Base-by-base conservation (phyloP, 2,113 vertebrate species). In the Phaethon lepturus region DNA sequence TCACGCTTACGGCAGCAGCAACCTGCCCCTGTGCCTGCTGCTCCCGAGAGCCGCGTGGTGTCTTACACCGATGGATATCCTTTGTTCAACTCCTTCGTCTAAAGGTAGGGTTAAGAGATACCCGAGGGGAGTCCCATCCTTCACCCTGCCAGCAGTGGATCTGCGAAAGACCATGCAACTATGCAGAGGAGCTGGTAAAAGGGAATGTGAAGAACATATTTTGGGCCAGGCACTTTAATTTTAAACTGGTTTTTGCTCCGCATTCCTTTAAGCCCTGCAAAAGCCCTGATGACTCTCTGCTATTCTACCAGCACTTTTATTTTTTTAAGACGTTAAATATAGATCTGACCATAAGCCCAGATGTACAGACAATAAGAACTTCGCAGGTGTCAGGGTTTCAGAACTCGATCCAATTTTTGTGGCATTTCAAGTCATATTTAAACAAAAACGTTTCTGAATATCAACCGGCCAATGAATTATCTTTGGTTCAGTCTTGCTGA, bases 401-500 rank as follows among this genome's bases (percentile, higher is more conserved):
- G 55, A 66, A 90, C 53, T 53, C 78, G 69, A 33, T 76, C 11
- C 4, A 44, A 29, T 71, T 88, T 91, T 73, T 2, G 3, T 69
- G 40, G 17, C 9, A 47, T 92, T 94, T 94, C 5, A 82, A 91
- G 75, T 17, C 17, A 53, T 68, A 78, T 58, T 78, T 62, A 83
- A 82, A 75, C 10, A 68, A 87, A 90, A 49, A 24, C 1, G 0
- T 49, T 90, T 92, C 85, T 77, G 50, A 45, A 42, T 88, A 69
- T 69, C 78, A 88, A 7, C 42, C 29, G 59, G 44, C 45, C 83
- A 60, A 20, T 67, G 20, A 72, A 38, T 88, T 72, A 10, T 73
- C 56, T 88, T 93, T 84, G 49, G 29, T 77, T 84, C 28, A 75
- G 69, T 42, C 89, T 85, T 76, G 78, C 77, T 95, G 92, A 89